Evolutionary conservation across 2,797 vertebrate species (phyloP).

Genomic region (Sternotherus odoratus): DNA sequence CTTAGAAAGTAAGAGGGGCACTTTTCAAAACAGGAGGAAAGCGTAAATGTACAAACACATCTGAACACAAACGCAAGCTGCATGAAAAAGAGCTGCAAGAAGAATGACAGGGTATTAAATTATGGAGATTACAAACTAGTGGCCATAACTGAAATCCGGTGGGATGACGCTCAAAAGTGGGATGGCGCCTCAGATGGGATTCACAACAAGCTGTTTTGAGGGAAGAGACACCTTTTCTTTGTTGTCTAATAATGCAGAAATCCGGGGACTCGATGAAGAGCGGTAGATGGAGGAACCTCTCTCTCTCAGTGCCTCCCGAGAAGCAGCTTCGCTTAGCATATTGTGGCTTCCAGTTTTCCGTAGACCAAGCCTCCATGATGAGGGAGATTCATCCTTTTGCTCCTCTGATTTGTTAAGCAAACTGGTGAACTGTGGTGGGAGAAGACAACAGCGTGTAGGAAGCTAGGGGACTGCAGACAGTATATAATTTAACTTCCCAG

Average conservation of each 20-base stretch:
- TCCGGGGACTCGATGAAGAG: constrained; percentile 82
- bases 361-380: constrained; percentile 81
- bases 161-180: not conserved
- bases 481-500: not conserved
- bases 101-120: not conserved
- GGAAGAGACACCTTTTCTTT: constrained; percentile 79
- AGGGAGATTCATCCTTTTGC: constrained; percentile 82
- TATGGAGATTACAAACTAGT: not conserved
- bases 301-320: constrained; percentile 73
- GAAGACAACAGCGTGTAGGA: not conserved
- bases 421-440: constrained; percentile 67
- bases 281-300: constrained; percentile 73
- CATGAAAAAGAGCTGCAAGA: not conserved
- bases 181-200: not conserved
- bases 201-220: not conserved
- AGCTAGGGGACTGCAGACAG: not conserved
- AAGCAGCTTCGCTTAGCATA: constrained; percentile 75
- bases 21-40: not conserved
- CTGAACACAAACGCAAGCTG: not conserved
- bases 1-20: not conserved
- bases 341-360: constrained; percentile 84
- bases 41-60: not conserved
- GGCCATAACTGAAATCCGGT: not conserved
- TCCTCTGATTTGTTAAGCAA: constrained; percentile 79
- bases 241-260: constrained; percentile 78